Conservation (phyloP, 2,888 invertebrate genomes). For the Sisyra terminalis region DNA sequence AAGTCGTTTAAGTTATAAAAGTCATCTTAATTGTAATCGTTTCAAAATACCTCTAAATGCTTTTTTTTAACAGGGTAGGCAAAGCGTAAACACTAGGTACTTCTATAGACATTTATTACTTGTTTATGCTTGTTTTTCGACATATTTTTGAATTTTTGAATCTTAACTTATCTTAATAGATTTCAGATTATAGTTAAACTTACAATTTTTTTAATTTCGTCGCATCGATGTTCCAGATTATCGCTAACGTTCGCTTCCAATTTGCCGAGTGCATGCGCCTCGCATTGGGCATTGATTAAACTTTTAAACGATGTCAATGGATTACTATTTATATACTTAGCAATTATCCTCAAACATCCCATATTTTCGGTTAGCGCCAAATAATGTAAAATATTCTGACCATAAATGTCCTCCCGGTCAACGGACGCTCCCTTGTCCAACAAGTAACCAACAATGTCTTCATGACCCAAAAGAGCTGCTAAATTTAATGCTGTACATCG, state of each 20-base stretch:
- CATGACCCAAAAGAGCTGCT: conserved; percentile 27
- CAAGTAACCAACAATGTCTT: conserved; percentile 26
- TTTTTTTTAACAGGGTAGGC: no score
- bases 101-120: no score
- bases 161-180: no score
- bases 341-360: conserved; percentile 26
- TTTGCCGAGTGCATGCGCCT: neutral
- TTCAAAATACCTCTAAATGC: no score
- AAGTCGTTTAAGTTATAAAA: no score
- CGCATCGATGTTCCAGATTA: conserved; percentile 6
- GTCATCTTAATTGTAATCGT: no score
- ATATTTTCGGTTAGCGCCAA: conserved; percentile 32
- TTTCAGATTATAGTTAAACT: no score
- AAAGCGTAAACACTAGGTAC: no score
- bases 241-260: neutral
- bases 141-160: no score
- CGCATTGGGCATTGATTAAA: neutral
- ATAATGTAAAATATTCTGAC: conserved; percentile 31
- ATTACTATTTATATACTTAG: conserved; percentile 15
- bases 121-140: no score
- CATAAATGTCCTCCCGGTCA: conserved; percentile 26
- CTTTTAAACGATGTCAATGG: conserved; percentile 3
- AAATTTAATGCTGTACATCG: conserved; percentile 31
- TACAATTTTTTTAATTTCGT: conserved; percentile 4
- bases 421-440: conserved; percentile 29